These are phyloP conservation scores for Pinna nobilis DNA, from an alignment of 1,140 invertebrate species.

Conservation along the genomic window DNA sequence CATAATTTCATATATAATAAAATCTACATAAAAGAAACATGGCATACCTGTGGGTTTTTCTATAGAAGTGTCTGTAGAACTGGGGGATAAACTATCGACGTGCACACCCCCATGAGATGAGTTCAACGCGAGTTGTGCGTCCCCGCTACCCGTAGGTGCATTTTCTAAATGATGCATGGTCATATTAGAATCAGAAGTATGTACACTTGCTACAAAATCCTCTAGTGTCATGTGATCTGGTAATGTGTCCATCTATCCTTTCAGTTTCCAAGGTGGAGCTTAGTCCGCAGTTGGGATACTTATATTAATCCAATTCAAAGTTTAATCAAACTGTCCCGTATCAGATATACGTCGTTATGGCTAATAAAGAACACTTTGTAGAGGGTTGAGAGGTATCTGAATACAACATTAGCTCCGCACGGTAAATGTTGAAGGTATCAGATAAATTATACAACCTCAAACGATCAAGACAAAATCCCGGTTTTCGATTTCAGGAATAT, in stretches of 20 bases:
- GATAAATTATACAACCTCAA: background rate
- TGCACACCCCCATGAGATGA: conserved; percentile 18
- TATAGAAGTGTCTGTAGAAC: conserved; percentile 40
- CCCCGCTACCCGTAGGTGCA: conserved; percentile 15
- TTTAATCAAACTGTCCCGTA: background rate
- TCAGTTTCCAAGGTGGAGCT: background rate
- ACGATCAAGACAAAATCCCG: background rate
- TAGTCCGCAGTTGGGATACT: background rate
- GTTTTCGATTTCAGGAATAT: background rate
- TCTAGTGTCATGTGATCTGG: conserved; percentile 42
- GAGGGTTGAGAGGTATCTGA: background rate
- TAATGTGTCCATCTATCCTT: conserved; percentile 40
- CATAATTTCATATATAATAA: too few species aligned
- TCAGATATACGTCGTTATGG: conserved; percentile 3
- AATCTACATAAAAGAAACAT: too few species aligned
- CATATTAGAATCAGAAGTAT: conserved; percentile 34
- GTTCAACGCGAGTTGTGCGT: conserved; percentile 4
- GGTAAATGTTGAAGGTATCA: background rate
- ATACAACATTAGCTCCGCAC: conserved; percentile 5
- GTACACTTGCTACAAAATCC: conserved; percentile 42
- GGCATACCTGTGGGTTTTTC: conserved; percentile 37
- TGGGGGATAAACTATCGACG: conserved; percentile 37
- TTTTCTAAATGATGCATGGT: conserved; percentile 46
- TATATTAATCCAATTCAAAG: background rate
- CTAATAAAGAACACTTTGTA: conserved; percentile 19